A percentile compares a stretch with the other conserved stretches of the same genome.
Conservation (phyloP, 92 coral and sea anemone species). For the Porites evermanni region DNA sequence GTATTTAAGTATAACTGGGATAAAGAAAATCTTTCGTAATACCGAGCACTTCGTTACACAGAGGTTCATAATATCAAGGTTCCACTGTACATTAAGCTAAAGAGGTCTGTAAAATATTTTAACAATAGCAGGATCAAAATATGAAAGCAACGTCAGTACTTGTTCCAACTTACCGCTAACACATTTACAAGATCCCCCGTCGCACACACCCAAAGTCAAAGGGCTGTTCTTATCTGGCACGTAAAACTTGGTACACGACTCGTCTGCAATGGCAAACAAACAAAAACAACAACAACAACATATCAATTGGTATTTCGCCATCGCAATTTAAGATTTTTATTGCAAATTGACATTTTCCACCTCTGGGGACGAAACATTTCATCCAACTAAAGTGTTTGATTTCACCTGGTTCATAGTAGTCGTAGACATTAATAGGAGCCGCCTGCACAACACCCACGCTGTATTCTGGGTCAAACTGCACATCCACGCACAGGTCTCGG, state of each 20-base stretch:
- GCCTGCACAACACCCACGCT: constrained; percentile 89
- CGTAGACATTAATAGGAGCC: constrained; percentile 94
- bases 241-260: constrained; percentile 78
- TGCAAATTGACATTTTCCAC: neutral
- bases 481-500: constrained; percentile 63
- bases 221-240: constrained; percentile 62
- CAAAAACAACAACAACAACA: neutral
- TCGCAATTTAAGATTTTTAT: too few species aligned
- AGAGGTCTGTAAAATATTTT: too few species aligned
- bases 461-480: constrained; percentile 65
- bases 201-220: constrained; percentile 74
- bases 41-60: too few species aligned
- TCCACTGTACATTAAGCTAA: too few species aligned
- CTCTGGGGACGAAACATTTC: neutral
- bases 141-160: too few species aligned
- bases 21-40: too few species aligned
- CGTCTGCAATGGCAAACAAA: constrained; percentile 37
- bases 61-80: too few species aligned
- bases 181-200: constrained; percentile 63
- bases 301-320: too few species aligned
- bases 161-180: constrained; percentile 57
- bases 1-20: too few species aligned
- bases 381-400: neutral
- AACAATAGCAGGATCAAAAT: too few species aligned
- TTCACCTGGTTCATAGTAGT: constrained; percentile 79